A percentile compares a stretch with the other conserved stretches of the same genome.
These are phyloP conservation scores for Bombylius discolor DNA, from an alignment of 2,888 invertebrate species.

Conservation along the genomic window DNA sequence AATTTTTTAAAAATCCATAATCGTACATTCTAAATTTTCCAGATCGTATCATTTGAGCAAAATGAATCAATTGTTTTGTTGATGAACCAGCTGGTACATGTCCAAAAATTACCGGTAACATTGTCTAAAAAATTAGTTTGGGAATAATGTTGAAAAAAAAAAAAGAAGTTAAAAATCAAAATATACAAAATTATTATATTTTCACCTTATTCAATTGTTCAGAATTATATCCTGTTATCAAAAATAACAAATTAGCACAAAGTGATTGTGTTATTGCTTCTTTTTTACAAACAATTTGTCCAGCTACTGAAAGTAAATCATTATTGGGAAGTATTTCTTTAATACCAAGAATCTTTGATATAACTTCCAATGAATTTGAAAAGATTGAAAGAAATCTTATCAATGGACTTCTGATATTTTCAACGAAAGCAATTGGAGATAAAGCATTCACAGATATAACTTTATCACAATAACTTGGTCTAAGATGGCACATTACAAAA, in stretches of 20 bases:
- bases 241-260: constrained; percentile 45
- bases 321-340: constrained; percentile 47
- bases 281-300: constrained; percentile 38
- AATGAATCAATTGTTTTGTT: constrained; percentile 40
- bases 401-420: constrained; percentile 32
- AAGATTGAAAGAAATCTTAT: neutral
- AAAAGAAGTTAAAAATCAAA: no score
- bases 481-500: constrained; percentile 35
- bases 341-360: constrained; percentile 11
- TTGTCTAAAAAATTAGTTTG: constrained; percentile 23
- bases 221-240: constrained; percentile 36
- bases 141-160: constrained; percentile 1
- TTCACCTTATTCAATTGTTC: constrained; percentile 31
- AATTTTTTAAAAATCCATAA: constrained; percentile 35
- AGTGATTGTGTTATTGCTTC: constrained; percentile 38
- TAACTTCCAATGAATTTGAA: neutral
- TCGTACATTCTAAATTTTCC: constrained; percentile 36
- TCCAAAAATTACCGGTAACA: constrained; percentile 44
- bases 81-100: constrained; percentile 45
- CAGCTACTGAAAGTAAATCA: constrained; percentile 36
- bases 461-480: constrained; percentile 37
- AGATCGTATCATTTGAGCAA: constrained; percentile 33
- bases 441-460: constrained; percentile 35
- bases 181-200: neutral
- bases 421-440: constrained; percentile 42